Base-by-base conservation (phyloP, 2,797 vertebrate genomes). In the Carapus acus region DNA sequence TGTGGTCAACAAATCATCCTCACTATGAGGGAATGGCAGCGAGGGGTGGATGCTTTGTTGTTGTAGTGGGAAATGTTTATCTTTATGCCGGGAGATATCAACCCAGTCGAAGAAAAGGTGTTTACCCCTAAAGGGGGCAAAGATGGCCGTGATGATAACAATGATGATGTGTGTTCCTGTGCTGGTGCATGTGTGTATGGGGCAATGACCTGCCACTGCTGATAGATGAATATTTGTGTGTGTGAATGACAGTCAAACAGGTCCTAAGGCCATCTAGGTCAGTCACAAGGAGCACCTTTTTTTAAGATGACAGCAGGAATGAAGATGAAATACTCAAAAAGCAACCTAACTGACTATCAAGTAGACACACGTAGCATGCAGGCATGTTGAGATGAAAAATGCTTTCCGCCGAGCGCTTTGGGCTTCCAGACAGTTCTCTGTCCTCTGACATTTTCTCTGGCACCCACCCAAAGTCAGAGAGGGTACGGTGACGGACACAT, bases 1-100 rank as follows among this genome's bases (percentile, higher is more conserved):
- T 55, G 36, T 47, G 49, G 58, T 63, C 53, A 66, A 81, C 74
- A 79, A 85, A 83, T 83, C 79, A 79, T 72, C 23, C 42, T 57
- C 54, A 40, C 67, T 36, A 13, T 36, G 13, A 15, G 34, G 34
- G 34, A n/a, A 36, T 15, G 34, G 3, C n/a, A 15, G 34, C 11
- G 34, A n/a, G 14, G 34, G 34, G 13, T 15, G 34, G 34, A 7
- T 13, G 31, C 11, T 33, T 9, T 7, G 31, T 33, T 33, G 11
- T 13, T 15, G 47, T 24, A 52, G 41, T 73, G 49, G 60, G 23
- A 47, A 46, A 68, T 70, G 51, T 77, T 80, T 78, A 78, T 79
- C 80, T 68, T 73, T 71, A 39, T 58, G 71, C 73, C 54, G 7
- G 48, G 71, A 78, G 73, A 79, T 76, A 77, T 80, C 65, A 77